A percentile compares a stretch with the other conserved stretches of the same genome.
phyloP scores from a whole-genome alignment of 2,797 vertebrate genomes.

The Mormyrus proboscirostris region DNA sequence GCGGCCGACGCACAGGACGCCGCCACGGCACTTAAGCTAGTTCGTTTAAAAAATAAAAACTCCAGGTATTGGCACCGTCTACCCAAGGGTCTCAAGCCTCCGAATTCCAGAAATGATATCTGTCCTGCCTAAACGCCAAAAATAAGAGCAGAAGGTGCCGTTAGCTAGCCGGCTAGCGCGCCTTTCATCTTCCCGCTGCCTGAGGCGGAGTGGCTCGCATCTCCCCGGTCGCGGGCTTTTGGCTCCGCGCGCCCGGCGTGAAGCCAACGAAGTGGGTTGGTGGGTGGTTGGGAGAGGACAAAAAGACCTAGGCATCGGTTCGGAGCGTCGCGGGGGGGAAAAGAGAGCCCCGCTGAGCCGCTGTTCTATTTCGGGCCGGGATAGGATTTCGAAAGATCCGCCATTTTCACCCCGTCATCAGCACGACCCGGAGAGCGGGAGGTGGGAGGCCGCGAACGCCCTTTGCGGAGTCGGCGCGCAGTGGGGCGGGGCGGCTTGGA shows the following conservation, averaged over 20 bases:
- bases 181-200: constrained; percentile 5
- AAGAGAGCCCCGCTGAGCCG: constrained; percentile 24
- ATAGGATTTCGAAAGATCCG: constrained; percentile 98
- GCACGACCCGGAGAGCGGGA: constrained; percentile 38
- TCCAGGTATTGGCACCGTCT: background rate
- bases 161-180: constrained; percentile 14
- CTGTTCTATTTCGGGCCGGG: constrained; percentile 76
- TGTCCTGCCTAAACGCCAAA: constrained; percentile 45
- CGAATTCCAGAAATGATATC: constrained; percentile 41
- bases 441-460: constrained; percentile 16
- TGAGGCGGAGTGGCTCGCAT: background rate
- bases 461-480: background rate
- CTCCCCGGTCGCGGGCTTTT: too few relatives aligned
- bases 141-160: constrained; percentile 19
- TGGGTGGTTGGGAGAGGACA: background rate
- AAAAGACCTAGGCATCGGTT: background rate
- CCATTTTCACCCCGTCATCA: constrained; percentile 96
- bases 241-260: background rate
- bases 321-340: too few relatives aligned
- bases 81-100: constrained; percentile 33
- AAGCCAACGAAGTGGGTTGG: background rate
- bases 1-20: background rate
- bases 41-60: background rate
- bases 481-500: background rate
- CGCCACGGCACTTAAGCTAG: background rate